A percentile compares a stretch with the other conserved stretches of the same genome.
Evolutionary conservation across 1,140 invertebrate genomes (phyloP).

Genomic region (Drosophila nigromelanica): DNA sequence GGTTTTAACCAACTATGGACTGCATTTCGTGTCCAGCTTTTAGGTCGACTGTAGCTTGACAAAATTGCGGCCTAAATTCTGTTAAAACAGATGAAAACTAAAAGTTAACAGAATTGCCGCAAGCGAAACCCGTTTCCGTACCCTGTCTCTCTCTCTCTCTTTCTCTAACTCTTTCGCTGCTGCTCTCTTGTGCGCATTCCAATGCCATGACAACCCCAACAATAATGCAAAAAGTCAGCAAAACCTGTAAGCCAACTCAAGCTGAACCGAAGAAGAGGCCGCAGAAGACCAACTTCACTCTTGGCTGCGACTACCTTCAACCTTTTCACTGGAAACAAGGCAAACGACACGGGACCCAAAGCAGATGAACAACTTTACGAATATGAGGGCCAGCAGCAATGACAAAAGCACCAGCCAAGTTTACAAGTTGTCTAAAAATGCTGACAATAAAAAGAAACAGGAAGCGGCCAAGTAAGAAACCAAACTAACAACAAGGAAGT

Average conservation of each 20-base stretch:
- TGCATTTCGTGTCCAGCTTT: constrained; percentile 33
- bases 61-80: constrained; percentile 76
- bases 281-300: constrained; percentile 12
- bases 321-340: constrained; percentile 60
- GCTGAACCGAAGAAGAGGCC: constrained; percentile 37
- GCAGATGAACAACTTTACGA: constrained; percentile 49
- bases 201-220: constrained; percentile 68
- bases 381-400: constrained; percentile 8
- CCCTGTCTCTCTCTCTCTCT: constrained; percentile 6
- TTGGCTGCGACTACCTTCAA: constrained; percentile 61
- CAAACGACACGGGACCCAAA: constrained; percentile 23
- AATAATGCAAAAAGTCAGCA: constrained; percentile 42
- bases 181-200: constrained; percentile 57
- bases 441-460: constrained; percentile 3
- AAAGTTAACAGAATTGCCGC: constrained; percentile 59
- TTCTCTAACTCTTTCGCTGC: constrained; percentile 9
- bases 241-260: constrained; percentile 68
- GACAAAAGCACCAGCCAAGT: background rate
- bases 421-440: background rate
- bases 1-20: constrained; percentile 2
- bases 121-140: constrained; percentile 64
- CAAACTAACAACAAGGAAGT: constrained; percentile 13
- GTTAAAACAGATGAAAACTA: constrained; percentile 28
- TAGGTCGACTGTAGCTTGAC: constrained; percentile 62
- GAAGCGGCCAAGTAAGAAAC: constrained; percentile 13